Base-by-base conservation (phyloP, 92 coral and sea anemone genomes). In the Metridium senile region DNA sequence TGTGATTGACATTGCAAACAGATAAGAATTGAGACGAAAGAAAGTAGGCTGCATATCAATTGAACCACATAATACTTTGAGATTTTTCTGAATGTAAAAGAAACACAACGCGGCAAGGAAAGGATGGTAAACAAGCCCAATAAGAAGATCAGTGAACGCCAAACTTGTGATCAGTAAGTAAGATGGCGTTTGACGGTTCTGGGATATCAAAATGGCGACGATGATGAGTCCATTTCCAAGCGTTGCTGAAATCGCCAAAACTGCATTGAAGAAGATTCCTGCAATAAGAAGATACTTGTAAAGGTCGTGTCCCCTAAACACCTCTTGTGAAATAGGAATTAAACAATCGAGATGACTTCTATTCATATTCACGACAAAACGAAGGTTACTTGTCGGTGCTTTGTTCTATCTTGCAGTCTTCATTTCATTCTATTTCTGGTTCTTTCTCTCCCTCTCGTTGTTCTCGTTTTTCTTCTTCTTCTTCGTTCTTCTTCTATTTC, bases 141-240 rank as follows among this genome's bases (percentile, higher is more conserved):
- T 72, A 2, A 78, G 68, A 23, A 82, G 27, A 65, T 82, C 86
- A 11, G 81, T 82, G 62, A 74, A 66, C 57, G 86, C 86, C 53
- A 82, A 66, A 78, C 77, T 82, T 66, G 75, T 74, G 3, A 82
- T 77, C 47, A 82, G 86, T 17, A 82, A 34, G 81, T 82, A 26
- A 65, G 86, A 82, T 10, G 86, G 81, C 16, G 81, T 82, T 23
- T 58, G 75, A 47, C 74, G 86, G 26, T 54, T 56, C 11, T 65
- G 76, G 19, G 70, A 26, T 79, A 66, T 69, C 74, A 69, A 35
- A 61, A 79, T 35, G 67, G 83, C 62, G 25, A 79, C 57, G 54
- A 79, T 72, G 57, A 79, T 70, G 33, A 79, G 19, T 43, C 73
- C 58, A 54, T 79, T 79, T 16, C n/a, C n/a, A n/a, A 67, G 43